These are phyloP conservation scores for Nannospalax galili DNA, from an alignment of 2,113 vertebrate genomes.

Conservation along the genomic window DNA sequence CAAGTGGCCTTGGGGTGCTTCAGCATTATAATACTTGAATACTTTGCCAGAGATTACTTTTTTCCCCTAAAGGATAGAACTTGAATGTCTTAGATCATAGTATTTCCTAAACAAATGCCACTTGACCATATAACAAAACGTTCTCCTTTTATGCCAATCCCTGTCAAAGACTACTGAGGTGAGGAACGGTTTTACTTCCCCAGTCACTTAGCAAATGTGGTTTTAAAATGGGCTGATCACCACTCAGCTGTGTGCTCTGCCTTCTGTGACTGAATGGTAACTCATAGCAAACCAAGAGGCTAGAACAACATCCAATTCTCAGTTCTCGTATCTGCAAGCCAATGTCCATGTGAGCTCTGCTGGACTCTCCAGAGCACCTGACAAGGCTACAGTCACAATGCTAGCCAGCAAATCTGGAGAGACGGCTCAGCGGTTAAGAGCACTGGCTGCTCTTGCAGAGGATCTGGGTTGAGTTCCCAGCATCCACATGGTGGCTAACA, in stretches of 20 bases:
- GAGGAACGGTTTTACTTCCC: conserved; percentile 9
- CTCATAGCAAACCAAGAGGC: background rate
- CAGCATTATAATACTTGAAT: background rate
- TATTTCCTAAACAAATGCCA: conserved; percentile 29
- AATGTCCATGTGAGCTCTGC: background rate
- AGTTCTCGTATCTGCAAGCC: background rate
- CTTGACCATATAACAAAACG: background rate
- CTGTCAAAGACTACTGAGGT: conserved; percentile 6
- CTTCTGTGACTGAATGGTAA: background rate
- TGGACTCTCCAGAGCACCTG: background rate
- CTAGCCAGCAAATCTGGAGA: too few relatives aligned
- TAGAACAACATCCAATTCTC: background rate
- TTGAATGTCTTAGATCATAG: conserved; percentile 3
- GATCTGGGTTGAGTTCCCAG: background rate
- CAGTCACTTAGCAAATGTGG: background rate
- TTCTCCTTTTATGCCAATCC: conserved; percentile 13
- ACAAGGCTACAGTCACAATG: background rate
- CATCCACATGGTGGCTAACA: too few relatives aligned
- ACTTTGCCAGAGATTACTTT: background rate
- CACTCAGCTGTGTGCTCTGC: background rate
- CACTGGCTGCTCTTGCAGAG: too few relatives aligned
- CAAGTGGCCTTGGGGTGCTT: conserved; percentile 30
- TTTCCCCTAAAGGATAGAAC: background rate
- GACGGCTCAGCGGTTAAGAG: too few relatives aligned
- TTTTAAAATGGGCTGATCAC: background rate